Base-by-base conservation (phyloP, 2,888 invertebrate genomes). In the Aricia artaxerxes region DNA sequence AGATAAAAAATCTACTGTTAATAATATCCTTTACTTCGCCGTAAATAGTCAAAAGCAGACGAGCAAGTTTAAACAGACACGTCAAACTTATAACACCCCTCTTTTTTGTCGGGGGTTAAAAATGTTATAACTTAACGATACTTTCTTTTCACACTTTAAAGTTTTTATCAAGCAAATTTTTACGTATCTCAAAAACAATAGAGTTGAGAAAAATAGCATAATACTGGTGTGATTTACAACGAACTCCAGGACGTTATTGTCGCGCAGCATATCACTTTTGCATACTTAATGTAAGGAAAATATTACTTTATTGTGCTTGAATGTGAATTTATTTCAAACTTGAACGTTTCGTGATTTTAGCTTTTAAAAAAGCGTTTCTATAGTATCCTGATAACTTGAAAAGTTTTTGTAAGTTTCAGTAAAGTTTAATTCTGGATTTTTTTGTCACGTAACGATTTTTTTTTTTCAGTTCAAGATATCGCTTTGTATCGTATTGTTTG, bases 161-260 rank as follows among this genome's bases (percentile, higher is more conserved):
- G 75, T 75, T 75, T 75, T 75, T 75, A 49, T 13, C 49, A 31
- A 77, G 69, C 73, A 78, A 61, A 78, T 81, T 80, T 81, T 80
- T 69, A 69, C 69, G 69, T 69, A 78, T 81, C 69, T 78, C 82
- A 77, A 77, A 83, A 85, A 84, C 83, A 84, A 84, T 83, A 85
- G 84, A 85, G 84, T 84, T 82, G 83, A 82, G 83, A 31, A 75
- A 75, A 86, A 85, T 85, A 84, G 86, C 83, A 85, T 86, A 86
- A 87, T 85, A 85, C 84, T 87, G 85, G 86, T 81, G 85, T 90
- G 89, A 90, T 91, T 89, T 90, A 90, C 80, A 24, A 80, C 80
- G 80, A 79, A 79, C 80, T 80, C 82, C 84, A 82, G 83, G 85
- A 85, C 84, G 82, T 83, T 83, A 82, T 81, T 80, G 80, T 81